Base-by-base conservation (phyloP, 2,113 vertebrate species). In the Anoplopoma fimbria region DNA sequence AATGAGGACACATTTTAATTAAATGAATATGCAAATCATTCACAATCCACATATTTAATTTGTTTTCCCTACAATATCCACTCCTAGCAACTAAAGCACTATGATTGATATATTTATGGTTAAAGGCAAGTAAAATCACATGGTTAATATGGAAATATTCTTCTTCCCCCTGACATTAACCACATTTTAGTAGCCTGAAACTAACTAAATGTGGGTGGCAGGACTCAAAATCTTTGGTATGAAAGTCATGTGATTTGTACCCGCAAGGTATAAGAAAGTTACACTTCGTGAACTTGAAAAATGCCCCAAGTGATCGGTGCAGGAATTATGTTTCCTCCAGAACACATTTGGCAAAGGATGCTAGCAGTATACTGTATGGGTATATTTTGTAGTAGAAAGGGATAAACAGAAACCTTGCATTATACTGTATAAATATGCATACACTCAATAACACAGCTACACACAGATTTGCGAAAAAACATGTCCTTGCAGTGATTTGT, bases 401-500 rank as follows among this genome's bases (percentile, higher is more conserved):
- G 17, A 53, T 31, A 40, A 71, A 80, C 47, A 42, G 36, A n/a
- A 40, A 40, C n/a, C 33, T 23, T 9, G 7, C 23, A 58, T 33
- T 58, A 7, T 33, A 12, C 21, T 34, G 9, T 40, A 57, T 23
- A n/a, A 5, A 29, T 19, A 61, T 9, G 19, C n/a, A 49, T 19
- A 58, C 8, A 51, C 0, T 33, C 9, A 58, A 38, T 13, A 42
- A 4, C n/a, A 47, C 29, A 21, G 13, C 2, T 51, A 49, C 65
- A 67, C 31, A 36, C 9, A 5, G 12, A 27, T 55, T 10, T 42
- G 64, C 38, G 10, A 58, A 70, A 58, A 70, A 63, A 75, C 25
- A 36, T 69, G 76, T 45, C 85, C 72, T 76, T 80, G 68, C 63
- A 47, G 57, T 81, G 77, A 65, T 60, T 9, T 49, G 34, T 40